Conservation (phyloP, 2,888 invertebrate genomes). For the Odontocolon sp. region DNA sequence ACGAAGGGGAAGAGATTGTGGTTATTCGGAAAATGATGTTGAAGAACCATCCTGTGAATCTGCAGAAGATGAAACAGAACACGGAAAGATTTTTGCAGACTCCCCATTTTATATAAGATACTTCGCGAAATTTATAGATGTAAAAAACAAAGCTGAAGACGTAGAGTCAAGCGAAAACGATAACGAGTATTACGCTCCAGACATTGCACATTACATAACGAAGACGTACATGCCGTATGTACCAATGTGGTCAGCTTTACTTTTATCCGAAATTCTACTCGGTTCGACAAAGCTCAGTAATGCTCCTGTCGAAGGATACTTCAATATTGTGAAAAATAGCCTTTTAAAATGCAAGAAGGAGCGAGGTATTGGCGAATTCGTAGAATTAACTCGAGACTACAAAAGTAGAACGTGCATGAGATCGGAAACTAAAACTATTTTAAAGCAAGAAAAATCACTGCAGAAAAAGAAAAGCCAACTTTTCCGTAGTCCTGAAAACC, state of each 20-base stretch:
- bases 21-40: too few relatives aligned
- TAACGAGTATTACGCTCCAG: neutral
- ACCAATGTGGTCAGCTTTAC: constrained; percentile 4
- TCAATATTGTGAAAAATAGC: constrained; percentile 8
- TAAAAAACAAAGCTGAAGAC: neutral
- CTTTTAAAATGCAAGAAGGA: neutral
- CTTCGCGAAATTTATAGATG: neutral
- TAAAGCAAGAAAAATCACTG: neutral
- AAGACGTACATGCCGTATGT: constrained; percentile 4
- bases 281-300: neutral
- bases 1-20: too few relatives aligned
- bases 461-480: neutral
- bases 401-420: neutral
- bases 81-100: too few relatives aligned
- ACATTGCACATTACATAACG: constrained; percentile 3
- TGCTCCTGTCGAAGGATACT: constrained; percentile 19
- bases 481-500: constrained; percentile 3
- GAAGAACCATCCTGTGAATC: too few relatives aligned
- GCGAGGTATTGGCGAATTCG: constrained; percentile 9
- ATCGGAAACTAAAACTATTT: constrained; percentile 4
- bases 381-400: neutral
- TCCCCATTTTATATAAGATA: too few relatives aligned
- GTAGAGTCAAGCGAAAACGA: neutral
- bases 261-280: neutral
- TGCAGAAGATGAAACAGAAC: too few relatives aligned